Evolutionary conservation across 2,797 vertebrate genomes (phyloP).

Genomic region (Vultur gryphus): DNA sequence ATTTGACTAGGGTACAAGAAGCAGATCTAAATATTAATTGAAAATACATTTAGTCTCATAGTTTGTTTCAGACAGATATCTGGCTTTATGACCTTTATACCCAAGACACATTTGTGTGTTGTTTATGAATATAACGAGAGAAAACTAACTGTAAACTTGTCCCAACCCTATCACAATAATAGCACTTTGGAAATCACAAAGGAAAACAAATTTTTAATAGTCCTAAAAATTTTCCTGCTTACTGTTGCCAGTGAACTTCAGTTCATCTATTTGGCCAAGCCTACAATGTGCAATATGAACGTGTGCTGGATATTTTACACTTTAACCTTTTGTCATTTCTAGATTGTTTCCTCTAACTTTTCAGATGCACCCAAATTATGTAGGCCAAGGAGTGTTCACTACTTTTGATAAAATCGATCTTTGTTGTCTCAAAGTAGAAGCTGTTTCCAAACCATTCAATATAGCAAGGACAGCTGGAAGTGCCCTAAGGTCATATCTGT

Average conservation of each 20-base stretch:
- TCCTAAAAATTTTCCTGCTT: neutral
- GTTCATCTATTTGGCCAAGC: neutral
- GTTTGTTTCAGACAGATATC: neutral
- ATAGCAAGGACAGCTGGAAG: conserved; percentile 1
- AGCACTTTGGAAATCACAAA: neutral
- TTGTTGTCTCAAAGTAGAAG: conserved; percentile 24
- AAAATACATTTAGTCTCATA: neutral
- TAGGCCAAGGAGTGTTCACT: neutral
- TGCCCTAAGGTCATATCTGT: neutral
- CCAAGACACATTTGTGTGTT: neutral
- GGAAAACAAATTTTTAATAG: neutral
- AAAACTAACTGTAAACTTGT: neutral
- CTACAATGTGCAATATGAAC: neutral
- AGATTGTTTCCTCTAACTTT: neutral
- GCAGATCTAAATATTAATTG: neutral
- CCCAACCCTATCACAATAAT: neutral
- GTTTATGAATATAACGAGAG: neutral
- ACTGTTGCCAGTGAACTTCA: neutral
- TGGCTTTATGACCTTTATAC: neutral
- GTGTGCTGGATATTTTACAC: neutral
- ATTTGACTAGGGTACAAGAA: neutral
- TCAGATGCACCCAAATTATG: neutral
- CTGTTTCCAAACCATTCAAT: conserved; percentile 14
- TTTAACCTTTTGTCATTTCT: neutral
- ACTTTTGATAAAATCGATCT: conserved; percentile 11